Evolutionary conservation across 1,140 invertebrate genomes (phyloP), one percentile per base, ranked within the genome.

Genomic region (Cecropterus lyciades): DNA sequence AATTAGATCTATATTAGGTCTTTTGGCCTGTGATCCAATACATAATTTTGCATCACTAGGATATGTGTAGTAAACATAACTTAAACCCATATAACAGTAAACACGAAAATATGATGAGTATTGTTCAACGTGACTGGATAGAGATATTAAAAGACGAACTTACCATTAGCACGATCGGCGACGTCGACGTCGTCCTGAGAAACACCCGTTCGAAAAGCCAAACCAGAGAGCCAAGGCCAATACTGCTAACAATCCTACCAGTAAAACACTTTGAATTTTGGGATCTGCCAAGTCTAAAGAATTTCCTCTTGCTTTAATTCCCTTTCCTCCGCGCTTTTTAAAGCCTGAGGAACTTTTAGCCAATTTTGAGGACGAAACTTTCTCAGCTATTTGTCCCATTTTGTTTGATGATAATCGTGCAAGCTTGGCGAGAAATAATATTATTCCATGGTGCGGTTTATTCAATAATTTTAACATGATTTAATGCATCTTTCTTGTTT

Each of bases 171-270:
- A 83, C 24, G 71, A 73, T 0, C 66, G 64, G 51, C 75, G 75
- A 0, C 77, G 72, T 2, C 79, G 75, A 6, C 76, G 77, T 11
- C 79, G 69, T 0, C 73, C 62, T 33, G 72, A 62, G 10, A 84
- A 53, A 62, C 82, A 85, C 0, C 82, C 78, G 15, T 68, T 60
- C 5, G 67, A 74, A 55, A 80, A 85, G 1, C 84, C 82, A 57
- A 76, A 82, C 83, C 84, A 89, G 1, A 89, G 65, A 1, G 77
- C 79, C 37, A 85, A 1, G 0, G 68, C 65, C 9, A 87, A 49
- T 0, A 86, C 70, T 10, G 72, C 76, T 16, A 89, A 68, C 1
- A 87, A 43, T 0, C 72, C 77, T 0, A 84, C 66, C 15, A 87
- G 65, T n/a, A 87, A 17, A 5, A 80, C 60, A 27, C 69, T 74